Percentiles rank a stretch among this genome's conserved stretches.
Conservation (phyloP, 2,113 vertebrate species). For the Ancistrus triradiatus region DNA sequence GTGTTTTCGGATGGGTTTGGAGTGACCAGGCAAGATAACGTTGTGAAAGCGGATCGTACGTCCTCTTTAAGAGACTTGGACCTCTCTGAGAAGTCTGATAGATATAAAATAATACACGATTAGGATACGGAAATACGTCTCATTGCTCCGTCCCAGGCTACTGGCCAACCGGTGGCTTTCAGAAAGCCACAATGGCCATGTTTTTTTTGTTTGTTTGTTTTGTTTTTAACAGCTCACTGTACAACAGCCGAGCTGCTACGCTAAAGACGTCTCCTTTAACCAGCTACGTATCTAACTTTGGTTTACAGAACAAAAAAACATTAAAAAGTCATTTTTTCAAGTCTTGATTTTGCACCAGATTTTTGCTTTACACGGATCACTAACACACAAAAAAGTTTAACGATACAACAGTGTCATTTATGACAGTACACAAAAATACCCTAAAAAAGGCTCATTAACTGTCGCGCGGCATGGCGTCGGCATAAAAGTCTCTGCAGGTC, state of each 20-base stretch:
- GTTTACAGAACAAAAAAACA: conserved; percentile 63
- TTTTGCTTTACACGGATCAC: no score
- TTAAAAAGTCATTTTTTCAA: no score
- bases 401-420: conserved; percentile 46
- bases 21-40: no score
- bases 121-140: conserved; percentile 1
- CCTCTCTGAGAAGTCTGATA: neutral
- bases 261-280: conserved; percentile 52
- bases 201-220: no score
- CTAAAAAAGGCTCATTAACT: conserved; percentile 65
- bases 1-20: no score
- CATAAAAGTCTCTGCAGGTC: conserved; percentile 94
- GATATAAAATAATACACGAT: conserved; percentile 14
- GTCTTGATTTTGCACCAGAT: no score
- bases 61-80: neutral
- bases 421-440: conserved; percentile 45
- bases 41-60: neutral
- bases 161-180: conserved; percentile 75
- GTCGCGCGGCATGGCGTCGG: conserved; percentile 79
- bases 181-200: no score
- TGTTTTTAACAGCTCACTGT: no score
- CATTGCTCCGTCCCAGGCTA: conserved; percentile 30
- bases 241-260: no score
- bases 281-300: conserved; percentile 55
- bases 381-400: neutral